Percentiles rank a stretch among this genome's conserved stretches.
These are phyloP conservation scores for Gymnocheta viridis DNA, from an alignment of 2,888 invertebrate genomes.

Conservation along the genomic window DNA sequence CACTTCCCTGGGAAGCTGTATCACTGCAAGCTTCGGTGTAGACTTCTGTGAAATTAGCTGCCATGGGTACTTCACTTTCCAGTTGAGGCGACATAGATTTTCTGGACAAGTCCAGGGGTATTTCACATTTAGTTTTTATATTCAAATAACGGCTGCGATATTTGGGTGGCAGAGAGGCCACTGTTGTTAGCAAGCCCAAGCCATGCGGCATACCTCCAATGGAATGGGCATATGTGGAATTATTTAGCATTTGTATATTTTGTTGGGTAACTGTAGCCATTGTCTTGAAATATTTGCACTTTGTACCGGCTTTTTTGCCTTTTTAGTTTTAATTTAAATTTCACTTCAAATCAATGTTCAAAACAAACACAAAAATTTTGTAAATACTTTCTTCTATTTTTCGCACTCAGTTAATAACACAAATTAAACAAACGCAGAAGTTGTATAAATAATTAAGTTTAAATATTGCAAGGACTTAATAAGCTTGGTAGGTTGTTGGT, in stretches of 20 bases:
- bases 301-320: conserved; percentile 60
- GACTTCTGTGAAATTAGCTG: conserved; percentile 76
- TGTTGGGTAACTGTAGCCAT: conserved; percentile 71
- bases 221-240: conserved; percentile 69
- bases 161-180: conserved; percentile 81
- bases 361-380: conserved; percentile 46
- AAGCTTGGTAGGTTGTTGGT: background rate
- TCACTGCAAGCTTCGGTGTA: conserved; percentile 73
- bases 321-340: conserved; percentile 15
- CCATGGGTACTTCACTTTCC: conserved; percentile 76
- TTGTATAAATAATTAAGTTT: conserved; percentile 50
- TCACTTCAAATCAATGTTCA: conserved; percentile 31
- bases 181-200: conserved; percentile 81
- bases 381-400: background rate
- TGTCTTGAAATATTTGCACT: conserved; percentile 53
- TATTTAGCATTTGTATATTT: conserved; percentile 76
- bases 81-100: conserved; percentile 82
- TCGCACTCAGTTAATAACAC: conserved; percentile 34
- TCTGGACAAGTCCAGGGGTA: conserved; percentile 89
- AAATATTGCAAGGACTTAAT: conserved; percentile 22
- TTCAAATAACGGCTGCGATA: conserved; percentile 82
- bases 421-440: conserved; percentile 40
- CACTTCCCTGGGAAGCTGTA: conserved; percentile 59
- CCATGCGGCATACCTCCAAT: conserved; percentile 78
- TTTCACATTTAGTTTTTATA: conserved; percentile 80